A percentile compares a stretch with the other conserved stretches of the same genome.
phyloP scores from a whole-genome alignment of 2,113 vertebrate genomes.

The Myanophis thanlyinensis region DNA sequence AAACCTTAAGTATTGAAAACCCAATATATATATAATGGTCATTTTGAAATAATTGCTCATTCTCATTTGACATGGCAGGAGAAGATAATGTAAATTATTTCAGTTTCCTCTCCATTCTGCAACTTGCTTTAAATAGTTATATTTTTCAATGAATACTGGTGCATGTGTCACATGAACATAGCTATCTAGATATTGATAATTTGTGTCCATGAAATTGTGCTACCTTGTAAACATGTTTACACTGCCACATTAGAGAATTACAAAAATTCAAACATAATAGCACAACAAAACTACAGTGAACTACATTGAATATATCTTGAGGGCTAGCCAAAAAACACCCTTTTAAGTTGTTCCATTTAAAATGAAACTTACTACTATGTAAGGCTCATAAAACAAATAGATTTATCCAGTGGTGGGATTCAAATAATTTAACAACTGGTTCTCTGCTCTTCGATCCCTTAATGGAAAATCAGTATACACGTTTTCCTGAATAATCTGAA shows the following conservation, averaged over 20 bases:
- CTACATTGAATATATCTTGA: background rate
- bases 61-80: background rate
- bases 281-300: background rate
- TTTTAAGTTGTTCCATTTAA: background rate
- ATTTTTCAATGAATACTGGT: background rate
- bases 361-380: background rate
- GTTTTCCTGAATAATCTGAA: too few species aligned
- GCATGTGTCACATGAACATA: background rate
- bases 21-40: background rate
- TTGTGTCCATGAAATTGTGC: background rate
- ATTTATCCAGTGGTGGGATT: too few species aligned
- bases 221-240: background rate
- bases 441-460: too few species aligned
- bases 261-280: too few species aligned
- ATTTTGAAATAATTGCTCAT: background rate
- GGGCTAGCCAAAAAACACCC: background rate
- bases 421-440: too few species aligned
- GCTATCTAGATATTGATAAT: background rate
- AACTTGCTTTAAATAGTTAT: background rate
- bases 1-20: background rate
- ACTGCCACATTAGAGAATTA: background rate
- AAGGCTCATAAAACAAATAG: background rate
- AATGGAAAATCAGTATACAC: too few species aligned
- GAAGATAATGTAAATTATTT: background rate
- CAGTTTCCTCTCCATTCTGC: background rate